phyloP scores from a whole-genome alignment of 1,140 invertebrate genomes.

The Thrips palmi region DNA sequence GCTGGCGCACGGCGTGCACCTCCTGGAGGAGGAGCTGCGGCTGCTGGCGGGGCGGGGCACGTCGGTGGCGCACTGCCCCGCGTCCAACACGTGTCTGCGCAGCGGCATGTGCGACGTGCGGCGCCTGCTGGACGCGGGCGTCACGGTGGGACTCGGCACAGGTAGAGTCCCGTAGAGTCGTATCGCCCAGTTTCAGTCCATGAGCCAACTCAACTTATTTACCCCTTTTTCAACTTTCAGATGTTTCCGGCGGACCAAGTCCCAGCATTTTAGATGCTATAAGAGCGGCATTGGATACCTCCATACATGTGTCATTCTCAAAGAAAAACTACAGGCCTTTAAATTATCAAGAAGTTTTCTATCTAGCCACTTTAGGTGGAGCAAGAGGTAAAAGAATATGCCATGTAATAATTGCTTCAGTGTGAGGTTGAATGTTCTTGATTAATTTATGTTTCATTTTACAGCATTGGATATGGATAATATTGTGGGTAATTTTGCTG shows the following conservation, averaged over 20 bases:
- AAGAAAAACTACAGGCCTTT: conserved; percentile 32
- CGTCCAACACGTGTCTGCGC: conserved; percentile 63
- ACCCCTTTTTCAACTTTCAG: conserved; percentile 25
- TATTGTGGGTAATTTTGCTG: conserved; percentile 55
- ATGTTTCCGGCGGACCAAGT: conserved; percentile 64
- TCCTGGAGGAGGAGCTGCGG: conserved; percentile 49
- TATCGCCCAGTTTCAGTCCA: not conserved
- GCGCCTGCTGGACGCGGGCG: conserved; percentile 34
- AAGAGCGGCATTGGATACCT: conserved; percentile 47
- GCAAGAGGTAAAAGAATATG: conserved; percentile 57
- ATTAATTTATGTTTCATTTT: conserved; percentile 19
- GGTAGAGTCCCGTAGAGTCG: conserved; percentile 29
- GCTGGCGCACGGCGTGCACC: conserved; percentile 65
- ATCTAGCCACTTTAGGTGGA: conserved; percentile 69
- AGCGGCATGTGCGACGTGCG: conserved; percentile 69
- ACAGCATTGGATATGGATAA: conserved; percentile 53
- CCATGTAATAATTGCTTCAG: conserved; percentile 11
- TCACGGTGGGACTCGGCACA: conserved; percentile 71
- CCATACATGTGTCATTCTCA: conserved; percentile 29
- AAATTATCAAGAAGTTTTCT: conserved; percentile 58
- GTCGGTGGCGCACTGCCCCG: conserved; percentile 67
- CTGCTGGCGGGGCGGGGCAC: conserved; percentile 37
- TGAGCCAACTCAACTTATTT: conserved; percentile 4
- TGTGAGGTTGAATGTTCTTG: conserved; percentile 1
- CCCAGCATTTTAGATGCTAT: conserved; percentile 60